Conservation (phyloP, 2,888 invertebrate genomes). For the Aquatica leii region DNA sequence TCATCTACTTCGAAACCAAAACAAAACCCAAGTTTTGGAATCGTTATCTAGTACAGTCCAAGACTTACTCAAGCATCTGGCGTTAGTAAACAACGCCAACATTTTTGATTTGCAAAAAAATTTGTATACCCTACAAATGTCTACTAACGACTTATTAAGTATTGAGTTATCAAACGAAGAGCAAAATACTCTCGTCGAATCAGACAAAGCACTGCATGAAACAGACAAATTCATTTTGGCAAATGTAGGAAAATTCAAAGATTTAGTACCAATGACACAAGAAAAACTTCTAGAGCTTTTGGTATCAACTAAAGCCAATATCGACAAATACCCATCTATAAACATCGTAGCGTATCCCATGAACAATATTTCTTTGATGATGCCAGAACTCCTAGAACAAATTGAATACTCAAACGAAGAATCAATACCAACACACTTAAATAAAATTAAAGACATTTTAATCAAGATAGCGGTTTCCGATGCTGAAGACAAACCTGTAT, state of each 20-base stretch:
- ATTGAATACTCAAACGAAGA: conserved; percentile 42
- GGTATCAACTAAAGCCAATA: conserved; percentile 44
- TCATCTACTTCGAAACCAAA: conserved; percentile 25
- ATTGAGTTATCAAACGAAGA: conserved; percentile 44
- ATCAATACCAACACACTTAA: too few relatives aligned
- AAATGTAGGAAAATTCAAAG: conserved; percentile 8
- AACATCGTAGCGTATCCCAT: conserved; percentile 45
- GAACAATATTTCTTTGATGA: conserved; percentile 43
- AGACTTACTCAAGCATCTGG: conserved; percentile 49
- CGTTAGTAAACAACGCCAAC: conserved; percentile 52
- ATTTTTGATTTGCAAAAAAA: conserved; percentile 53
- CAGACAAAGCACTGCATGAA: conserved; percentile 23
- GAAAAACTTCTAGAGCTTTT: conserved; percentile 44
- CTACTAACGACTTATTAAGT: conserved; percentile 54
- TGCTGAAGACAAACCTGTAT: not conserved
- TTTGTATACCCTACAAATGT: conserved; percentile 53
- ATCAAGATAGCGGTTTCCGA: too few relatives aligned
- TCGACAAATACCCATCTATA: conserved; percentile 45
- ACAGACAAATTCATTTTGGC: conserved; percentile 30
- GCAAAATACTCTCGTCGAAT: conserved; percentile 19
- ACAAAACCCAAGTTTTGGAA: conserved; percentile 49
- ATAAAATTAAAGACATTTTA: not conserved
- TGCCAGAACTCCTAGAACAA: conserved; percentile 48
- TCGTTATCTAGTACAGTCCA: conserved; percentile 51
- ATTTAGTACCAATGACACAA: conserved; percentile 17